These are phyloP conservation scores for Parambassis ranga DNA, from an alignment of 2,797 vertebrate species.

Conservation along the genomic window DNA sequence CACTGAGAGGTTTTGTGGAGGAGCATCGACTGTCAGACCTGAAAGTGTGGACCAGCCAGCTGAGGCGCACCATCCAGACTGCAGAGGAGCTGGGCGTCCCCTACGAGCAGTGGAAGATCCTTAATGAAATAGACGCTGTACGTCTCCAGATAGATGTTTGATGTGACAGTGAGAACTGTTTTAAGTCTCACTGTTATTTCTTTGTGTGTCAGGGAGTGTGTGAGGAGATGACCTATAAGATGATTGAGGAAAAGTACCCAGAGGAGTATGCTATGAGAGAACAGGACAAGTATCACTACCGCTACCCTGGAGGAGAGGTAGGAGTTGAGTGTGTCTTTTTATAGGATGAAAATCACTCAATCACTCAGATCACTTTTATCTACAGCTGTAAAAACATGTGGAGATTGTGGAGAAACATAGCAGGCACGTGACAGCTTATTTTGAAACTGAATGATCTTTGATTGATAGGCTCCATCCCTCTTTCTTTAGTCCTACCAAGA, in stretches of 20 bases:
- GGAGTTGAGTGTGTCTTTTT: background rate
- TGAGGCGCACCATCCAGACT: constrained; percentile 94
- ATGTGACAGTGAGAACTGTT: too few relatives aligned
- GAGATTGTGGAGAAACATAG: background rate
- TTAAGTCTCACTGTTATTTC: background rate
- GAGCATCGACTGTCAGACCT: constrained; percentile 88
- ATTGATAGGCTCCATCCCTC: too few relatives aligned
- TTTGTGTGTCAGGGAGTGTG: constrained; percentile 87
- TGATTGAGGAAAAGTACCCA: constrained; percentile 86
- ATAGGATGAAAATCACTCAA: too few relatives aligned
- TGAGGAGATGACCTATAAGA: constrained; percentile 94
- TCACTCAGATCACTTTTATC: too few relatives aligned
- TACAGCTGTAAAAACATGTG: too few relatives aligned
- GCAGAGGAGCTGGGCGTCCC: constrained; percentile 90
- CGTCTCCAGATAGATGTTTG: constrained; percentile 64
- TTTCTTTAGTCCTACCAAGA: constrained; percentile 93
- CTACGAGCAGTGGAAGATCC: constrained; percentile 98
- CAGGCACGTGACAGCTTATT: background rate
- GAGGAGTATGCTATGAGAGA: constrained; percentile 92
- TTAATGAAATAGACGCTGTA: constrained; percentile 97
- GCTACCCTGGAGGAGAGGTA: constrained; percentile 97
- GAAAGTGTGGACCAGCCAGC: constrained; percentile 97
- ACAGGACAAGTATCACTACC: constrained; percentile 96
- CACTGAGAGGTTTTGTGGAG: constrained; percentile 84
- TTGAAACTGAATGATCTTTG: background rate